Evolutionary conservation across 2,888 invertebrate genomes (phyloP).

Genomic region (Mesorhabditis spiculigera): DNA sequence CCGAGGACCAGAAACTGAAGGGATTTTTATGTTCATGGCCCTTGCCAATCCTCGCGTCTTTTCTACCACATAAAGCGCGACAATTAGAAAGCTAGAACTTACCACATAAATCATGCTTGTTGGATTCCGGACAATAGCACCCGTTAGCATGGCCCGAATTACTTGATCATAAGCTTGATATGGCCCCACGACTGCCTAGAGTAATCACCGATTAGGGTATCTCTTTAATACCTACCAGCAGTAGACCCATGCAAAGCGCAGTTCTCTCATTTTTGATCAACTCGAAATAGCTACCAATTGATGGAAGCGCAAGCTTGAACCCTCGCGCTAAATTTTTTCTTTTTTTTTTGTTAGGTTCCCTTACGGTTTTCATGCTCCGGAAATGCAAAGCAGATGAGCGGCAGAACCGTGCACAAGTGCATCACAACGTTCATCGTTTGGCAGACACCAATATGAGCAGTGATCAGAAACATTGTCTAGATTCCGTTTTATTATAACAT

Average conservation of each 20-base stretch:
- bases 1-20: constrained; percentile 38
- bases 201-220: neutral
- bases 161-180: constrained; percentile 49
- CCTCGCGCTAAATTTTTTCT: constrained; percentile 8
- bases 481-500: constrained; percentile 10
- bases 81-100: constrained; percentile 10
- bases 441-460: constrained; percentile 30
- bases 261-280: constrained; percentile 31
- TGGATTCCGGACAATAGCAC: constrained; percentile 36
- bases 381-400: constrained; percentile 31
- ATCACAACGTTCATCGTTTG: constrained; percentile 35
- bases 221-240: constrained; percentile 23
- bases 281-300: constrained; percentile 23
- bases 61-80: neutral
- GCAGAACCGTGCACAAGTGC: constrained; percentile 30
- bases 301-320: constrained; percentile 11
- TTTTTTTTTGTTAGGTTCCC: constrained; percentile 6
- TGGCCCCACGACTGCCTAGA: constrained; percentile 41
- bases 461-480: constrained; percentile 40
- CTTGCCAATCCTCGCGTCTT: too few species aligned
- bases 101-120: constrained; percentile 39
- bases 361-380: constrained; percentile 27
- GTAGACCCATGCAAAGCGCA: constrained; percentile 28
- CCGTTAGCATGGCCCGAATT: constrained; percentile 36
- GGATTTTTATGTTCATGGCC: neutral